These are phyloP conservation scores for Nasonia longicornis DNA, from an alignment of 1,140 invertebrate species.

Conservation along the genomic window DNA sequence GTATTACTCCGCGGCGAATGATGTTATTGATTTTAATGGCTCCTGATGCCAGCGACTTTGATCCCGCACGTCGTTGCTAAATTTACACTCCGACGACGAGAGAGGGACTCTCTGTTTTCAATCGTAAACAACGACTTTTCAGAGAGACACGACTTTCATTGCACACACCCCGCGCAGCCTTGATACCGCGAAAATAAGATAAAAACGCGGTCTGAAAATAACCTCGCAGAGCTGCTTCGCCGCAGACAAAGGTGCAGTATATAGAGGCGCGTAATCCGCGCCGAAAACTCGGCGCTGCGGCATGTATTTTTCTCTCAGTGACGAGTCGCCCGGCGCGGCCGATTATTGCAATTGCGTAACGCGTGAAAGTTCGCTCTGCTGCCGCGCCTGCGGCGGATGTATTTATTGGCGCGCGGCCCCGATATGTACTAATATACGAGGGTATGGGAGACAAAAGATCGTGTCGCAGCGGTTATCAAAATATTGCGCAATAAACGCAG, in stretches of 20 bases:
- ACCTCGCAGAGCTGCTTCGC: background rate
- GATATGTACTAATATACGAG: background rate
- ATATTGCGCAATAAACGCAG: too few relatives aligned
- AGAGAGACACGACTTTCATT: background rate
- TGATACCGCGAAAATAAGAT: background rate
- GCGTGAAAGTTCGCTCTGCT: slow-evolving; percentile 29
- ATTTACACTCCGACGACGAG: background rate
- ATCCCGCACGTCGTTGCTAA: background rate
- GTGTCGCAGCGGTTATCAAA: too few relatives aligned
- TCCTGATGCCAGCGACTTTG: background rate
- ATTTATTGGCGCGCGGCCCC: slow-evolving; percentile 18
- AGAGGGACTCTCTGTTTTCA: background rate
- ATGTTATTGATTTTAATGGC: slow-evolving; percentile 22
- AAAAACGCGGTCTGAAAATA: background rate
- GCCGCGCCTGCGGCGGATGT: slow-evolving; percentile 17
- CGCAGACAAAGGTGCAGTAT: background rate
- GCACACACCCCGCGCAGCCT: background rate
- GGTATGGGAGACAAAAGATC: background rate
- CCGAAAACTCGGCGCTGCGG: background rate
- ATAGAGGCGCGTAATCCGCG: background rate
- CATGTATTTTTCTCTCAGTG: slow-evolving; percentile 2
- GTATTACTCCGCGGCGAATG: slow-evolving; percentile 1
- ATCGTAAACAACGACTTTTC: background rate
- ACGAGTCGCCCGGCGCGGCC: background rate
- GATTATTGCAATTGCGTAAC: slow-evolving; percentile 40